Percentiles rank a stretch among this genome's conserved stretches.
These are phyloP conservation scores for Brachionus asplanchnoidis DNA, from an alignment of 1,140 invertebrate species.

Conservation along the genomic window DNA sequence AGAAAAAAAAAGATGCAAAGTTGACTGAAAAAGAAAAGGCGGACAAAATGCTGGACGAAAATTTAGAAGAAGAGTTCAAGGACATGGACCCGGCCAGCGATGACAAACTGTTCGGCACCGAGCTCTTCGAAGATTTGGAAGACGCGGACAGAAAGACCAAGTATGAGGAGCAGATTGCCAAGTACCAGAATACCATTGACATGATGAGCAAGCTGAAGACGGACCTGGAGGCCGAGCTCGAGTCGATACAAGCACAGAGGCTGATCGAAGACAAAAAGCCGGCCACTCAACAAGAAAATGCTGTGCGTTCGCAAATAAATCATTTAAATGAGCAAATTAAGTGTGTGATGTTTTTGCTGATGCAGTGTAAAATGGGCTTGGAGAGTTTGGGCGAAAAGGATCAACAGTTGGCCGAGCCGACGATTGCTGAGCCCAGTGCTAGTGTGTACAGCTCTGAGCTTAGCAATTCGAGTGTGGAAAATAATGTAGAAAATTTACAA, in stretches of 20 bases:
- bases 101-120: not conserved
- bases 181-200: slow-evolving; percentile 11
- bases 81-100: not conserved
- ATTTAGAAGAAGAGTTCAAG: slow-evolving; percentile 2
- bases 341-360: slow-evolving; percentile 13
- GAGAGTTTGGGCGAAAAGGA: not conserved
- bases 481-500: not conserved
- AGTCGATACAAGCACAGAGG: not conserved
- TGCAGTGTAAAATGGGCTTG: slow-evolving; percentile 16
- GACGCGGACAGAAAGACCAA: not conserved
- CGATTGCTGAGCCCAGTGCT: not conserved
- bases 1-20: not conserved
- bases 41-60: not conserved
- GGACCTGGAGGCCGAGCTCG: slow-evolving; percentile 2
- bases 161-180: slow-evolving; percentile 9
- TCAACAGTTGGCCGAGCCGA: not conserved
- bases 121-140: slow-evolving; percentile 22
- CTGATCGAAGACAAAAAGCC: not conserved
- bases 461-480: not conserved
- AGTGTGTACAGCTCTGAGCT: not conserved
- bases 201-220: slow-evolving; percentile 13
- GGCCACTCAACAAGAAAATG: not conserved
- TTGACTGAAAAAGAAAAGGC: not conserved
- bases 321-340: slow-evolving; percentile 36
- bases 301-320: not conserved